phyloP scores from a whole-genome alignment of 2,888 invertebrate genomes.

The Endomychus coccineus region DNA sequence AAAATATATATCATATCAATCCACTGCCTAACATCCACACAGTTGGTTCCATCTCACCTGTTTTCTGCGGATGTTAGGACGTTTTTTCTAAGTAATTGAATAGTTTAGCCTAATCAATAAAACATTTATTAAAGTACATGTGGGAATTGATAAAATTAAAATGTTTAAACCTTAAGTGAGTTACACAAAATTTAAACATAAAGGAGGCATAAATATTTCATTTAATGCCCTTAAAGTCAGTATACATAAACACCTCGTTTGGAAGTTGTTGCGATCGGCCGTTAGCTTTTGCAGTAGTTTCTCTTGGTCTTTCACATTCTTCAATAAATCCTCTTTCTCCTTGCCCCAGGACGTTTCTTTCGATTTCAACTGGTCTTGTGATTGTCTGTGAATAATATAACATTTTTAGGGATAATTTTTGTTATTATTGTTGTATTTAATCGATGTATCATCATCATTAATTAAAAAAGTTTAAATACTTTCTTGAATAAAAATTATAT shows the following conservation, averaged over 20 bases:
- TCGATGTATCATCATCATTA: too few relatives aligned
- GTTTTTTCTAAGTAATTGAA: background rate
- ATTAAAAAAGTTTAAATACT: too few relatives aligned
- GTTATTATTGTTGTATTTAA: too few relatives aligned
- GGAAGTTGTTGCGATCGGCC: constrained; percentile 33
- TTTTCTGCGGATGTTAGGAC: constrained; percentile 22
- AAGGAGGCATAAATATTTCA: constrained; percentile 35
- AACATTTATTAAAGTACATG: too few relatives aligned
- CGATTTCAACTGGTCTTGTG: constrained; percentile 33
- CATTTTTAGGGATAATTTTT: background rate
- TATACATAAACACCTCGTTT: constrained; percentile 41
- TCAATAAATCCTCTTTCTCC: constrained; percentile 36
- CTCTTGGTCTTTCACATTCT: constrained; percentile 32
- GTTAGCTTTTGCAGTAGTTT: constrained; percentile 33
- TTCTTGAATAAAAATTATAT: too few relatives aligned
- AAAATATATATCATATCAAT: constrained; percentile 40
- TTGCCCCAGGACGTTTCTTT: constrained; percentile 36
- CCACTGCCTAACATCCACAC: constrained; percentile 32
- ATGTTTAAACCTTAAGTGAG: constrained; percentile 10
- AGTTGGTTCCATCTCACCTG: constrained; percentile 34
- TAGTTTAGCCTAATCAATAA: too few relatives aligned
- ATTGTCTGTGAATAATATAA: constrained; percentile 25
- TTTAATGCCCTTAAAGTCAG: constrained; percentile 38
- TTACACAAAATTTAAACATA: constrained; percentile 14
- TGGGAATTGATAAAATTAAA: too few relatives aligned